These are phyloP conservation scores for Boleophthalmus pectinirostris DNA, from an alignment of 2,113 vertebrate genomes.

Conservation along the genomic window DNA sequence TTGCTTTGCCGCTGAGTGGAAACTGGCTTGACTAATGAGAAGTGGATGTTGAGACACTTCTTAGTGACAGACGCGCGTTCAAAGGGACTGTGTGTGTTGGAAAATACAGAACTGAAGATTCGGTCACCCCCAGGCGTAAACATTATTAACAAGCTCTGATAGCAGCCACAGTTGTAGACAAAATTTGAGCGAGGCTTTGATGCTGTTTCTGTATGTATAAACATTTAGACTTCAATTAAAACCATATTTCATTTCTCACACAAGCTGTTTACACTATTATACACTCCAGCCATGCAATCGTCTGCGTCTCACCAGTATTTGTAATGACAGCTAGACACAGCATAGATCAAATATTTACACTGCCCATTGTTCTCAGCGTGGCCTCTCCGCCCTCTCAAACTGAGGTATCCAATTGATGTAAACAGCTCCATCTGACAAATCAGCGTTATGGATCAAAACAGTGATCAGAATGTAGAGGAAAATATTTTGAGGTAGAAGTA, in stretches of 20 bases:
- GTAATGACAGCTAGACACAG: constrained; percentile 72
- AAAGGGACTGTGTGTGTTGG: constrained; percentile 46
- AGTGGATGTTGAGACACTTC: constrained; percentile 48
- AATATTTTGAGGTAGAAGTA: constrained; percentile 5
- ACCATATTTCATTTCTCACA: constrained; percentile 68
- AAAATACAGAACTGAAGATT: constrained; percentile 55
- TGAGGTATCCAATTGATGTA: constrained; percentile 45
- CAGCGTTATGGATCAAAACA: constrained; percentile 24
- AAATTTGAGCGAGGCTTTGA: constrained; percentile 57
- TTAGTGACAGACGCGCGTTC: constrained; percentile 47
- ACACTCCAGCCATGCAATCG: constrained; percentile 40
- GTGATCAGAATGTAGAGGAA: background rate
- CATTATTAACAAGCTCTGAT: constrained; percentile 60
- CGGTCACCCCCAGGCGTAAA: constrained; percentile 55
- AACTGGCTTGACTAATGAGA: constrained; percentile 49
- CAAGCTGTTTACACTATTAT: constrained; percentile 57
- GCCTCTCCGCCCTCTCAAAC: constrained; percentile 51
- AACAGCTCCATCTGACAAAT: constrained; percentile 56
- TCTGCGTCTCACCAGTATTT: constrained; percentile 54
- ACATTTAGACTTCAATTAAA: constrained; percentile 73
- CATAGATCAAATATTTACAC: constrained; percentile 77
- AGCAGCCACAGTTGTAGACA: constrained; percentile 54
- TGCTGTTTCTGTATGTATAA: constrained; percentile 51
- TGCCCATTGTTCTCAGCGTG: constrained; percentile 69
- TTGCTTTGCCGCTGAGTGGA: constrained; percentile 6